Conservation (phyloP, 1,140 invertebrate genomes). For the Calliphora vicina region DNA sequence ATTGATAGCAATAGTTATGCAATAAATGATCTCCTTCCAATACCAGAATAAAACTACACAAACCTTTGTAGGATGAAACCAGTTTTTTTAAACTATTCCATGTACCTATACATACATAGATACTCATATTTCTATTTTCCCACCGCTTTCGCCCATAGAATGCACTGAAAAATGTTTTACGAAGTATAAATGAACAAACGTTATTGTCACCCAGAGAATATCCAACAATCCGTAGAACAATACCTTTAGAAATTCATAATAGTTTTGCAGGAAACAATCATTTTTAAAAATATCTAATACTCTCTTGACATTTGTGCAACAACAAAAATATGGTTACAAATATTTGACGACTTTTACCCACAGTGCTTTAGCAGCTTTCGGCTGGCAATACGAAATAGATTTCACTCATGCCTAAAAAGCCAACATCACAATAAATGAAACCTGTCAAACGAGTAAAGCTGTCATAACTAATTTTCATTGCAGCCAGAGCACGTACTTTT, state of each 20-base stretch:
- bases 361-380: too few species aligned
- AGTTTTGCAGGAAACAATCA: neutral
- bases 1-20: neutral
- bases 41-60: neutral
- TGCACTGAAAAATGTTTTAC: neutral
- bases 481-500: too few species aligned
- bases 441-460: too few species aligned
- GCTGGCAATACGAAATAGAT: too few species aligned
- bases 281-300: neutral
- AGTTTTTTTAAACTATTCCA: neutral
- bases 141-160: neutral
- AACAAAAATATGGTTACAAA: neutral
- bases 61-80: neutral
- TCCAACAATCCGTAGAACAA: neutral
- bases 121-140: neutral
- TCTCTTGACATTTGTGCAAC: neutral
- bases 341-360: too few species aligned
- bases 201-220: constrained; percentile 12
- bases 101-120: too few species aligned
- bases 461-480: too few species aligned
- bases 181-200: neutral
- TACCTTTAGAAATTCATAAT: neutral
- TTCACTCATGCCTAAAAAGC: too few species aligned
- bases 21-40: neutral
- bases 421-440: too few species aligned